Percentiles rank a stretch among this genome's conserved stretches.
phyloP scores from a whole-genome alignment of 2,113 vertebrate genomes.

The Pyxicephalus adspersus region DNA sequence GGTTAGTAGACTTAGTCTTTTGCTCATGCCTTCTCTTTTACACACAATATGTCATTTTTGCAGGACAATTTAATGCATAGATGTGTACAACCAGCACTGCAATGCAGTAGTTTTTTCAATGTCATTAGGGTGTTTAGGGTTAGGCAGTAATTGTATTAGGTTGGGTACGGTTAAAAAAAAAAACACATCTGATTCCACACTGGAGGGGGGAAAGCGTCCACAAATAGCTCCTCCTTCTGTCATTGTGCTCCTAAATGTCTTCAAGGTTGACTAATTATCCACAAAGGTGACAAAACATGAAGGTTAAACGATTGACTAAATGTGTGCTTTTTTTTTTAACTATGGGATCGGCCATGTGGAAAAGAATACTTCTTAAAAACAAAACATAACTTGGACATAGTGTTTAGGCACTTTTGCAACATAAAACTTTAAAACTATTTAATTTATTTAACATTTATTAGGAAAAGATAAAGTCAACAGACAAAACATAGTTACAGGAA shows the following conservation, averaged over 20 bases:
- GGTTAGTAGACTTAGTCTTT: not conserved
- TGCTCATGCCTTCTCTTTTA: not conserved
- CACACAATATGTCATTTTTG: not conserved
- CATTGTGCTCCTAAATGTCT: not conserved
- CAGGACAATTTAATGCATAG: slow-evolving; percentile 7
- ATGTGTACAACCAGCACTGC: slow-evolving; percentile 36
- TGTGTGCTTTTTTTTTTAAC: not conserved
- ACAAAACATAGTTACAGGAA: no score
- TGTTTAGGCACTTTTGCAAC: no score
- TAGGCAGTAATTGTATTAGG: not conserved
- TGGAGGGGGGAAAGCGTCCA: slow-evolving; percentile 7
- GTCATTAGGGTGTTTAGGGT: slow-evolving; percentile 47
- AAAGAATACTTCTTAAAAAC: no score
- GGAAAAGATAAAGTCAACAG: no score
- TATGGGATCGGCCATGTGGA: not conserved
- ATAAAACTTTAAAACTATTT: no score
- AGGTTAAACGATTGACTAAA: slow-evolving; percentile 8
- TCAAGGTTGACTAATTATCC: slow-evolving; percentile 29
- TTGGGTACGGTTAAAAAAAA: not conserved
- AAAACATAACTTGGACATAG: no score
- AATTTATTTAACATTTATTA: no score
- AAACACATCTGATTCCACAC: not conserved
- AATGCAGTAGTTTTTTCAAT: slow-evolving; percentile 56
- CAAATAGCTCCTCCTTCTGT: slow-evolving; percentile 33
- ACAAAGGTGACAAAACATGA: slow-evolving; percentile 16